Base-by-base conservation (phyloP, 2,888 invertebrate species). In the Carterocephalus palaemon region DNA sequence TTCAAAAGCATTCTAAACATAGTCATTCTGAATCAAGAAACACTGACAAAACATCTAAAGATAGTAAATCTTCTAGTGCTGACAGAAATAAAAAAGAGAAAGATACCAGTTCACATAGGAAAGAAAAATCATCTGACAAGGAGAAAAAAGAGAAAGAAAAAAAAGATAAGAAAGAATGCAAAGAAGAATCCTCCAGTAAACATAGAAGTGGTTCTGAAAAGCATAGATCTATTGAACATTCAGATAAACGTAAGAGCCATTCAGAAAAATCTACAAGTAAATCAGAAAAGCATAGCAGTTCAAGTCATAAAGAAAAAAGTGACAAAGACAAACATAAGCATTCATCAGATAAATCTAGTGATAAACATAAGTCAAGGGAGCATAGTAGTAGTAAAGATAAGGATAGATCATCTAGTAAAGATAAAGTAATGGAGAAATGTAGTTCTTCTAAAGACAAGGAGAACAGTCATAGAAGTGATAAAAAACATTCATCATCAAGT, bases 401-500 rank as follows among this genome's bases (percentile, higher is more conserved):
- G 60, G 67, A 74, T 52, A 75, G 68, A 65, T 75, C 75, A 53
- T 76, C 76, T 19, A 73, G 66, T 56, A 80, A 74, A 51, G 83
- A 83, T 16, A 81, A 73, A 55, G 64, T 70, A 49, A 80, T 73
- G 60, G 79, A 80, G 32, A 73, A 55, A 34, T 71, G 67, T 63
- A 74, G 66, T 64, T 75, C 77, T 54, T 74, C 75, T 43, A 84
- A 77, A 64, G 81, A 82, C 31, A 83, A 74, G 58, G 72, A 75
- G 29, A 70, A 64, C 62, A 70, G 65, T 66, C 64, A 70, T 58
- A 76, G 70, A 59, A 73, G 64, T 67, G 79, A 82, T 28, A 80
- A 75, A 52, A 80, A 70, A 54, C 71, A 74, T 50, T 63, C 66
- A 23, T 62, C 65, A 12, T 70, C 74, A 49, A 74, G 64, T 65